Base-by-base conservation (phyloP, 2,113 vertebrate genomes). In the Aspiorhynchus laticeps region DNA sequence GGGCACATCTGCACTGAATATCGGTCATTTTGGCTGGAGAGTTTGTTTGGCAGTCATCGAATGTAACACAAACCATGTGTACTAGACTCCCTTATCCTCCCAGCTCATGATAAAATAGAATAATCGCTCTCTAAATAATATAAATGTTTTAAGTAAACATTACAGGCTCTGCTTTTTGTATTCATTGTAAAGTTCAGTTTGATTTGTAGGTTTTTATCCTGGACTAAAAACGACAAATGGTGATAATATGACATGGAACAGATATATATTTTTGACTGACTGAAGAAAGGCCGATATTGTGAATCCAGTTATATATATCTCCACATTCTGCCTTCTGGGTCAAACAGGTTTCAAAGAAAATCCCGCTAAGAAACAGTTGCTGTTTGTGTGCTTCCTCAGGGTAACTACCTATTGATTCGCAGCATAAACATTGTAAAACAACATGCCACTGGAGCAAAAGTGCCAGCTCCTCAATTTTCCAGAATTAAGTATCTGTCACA, bases 1-100 rank as follows among this genome's bases (percentile, higher is more conserved):
- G 46, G 17, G 51, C 71, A 88, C 87, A 88, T 76, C 84, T 85
- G 87, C 43, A 31, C 56, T 33, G 78, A 86, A 86, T 88, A 65
- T 82, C 31, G 41, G 56, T 46, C 36, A 59, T 46, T 82, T 46
- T 43, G 51, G 67, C 79, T 46, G 17, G 67, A 82, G 26, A 73
- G 46, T 43, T 71, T 51, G 80, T 83, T 81, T 63, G 79, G 80
- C 80, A 82, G 38, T 31, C 80, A 67, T 69, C 4, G 33, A 84
- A 84, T 59, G 41, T 84, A 84, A 84, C 21, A 7, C 69, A 59
- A 84, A 73, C 83, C 83, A 84, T 56, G 51, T 84, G 83, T 36
- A 3, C 21, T 48, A 74, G 81, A 83, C 46, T 84, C 69, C 67
- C 83, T 74, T 48, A 74, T 82, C 80, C 80, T 82, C 80, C 59